A percentile compares a stretch with the other conserved stretches of the same genome.
These are phyloP conservation scores for Rhabditoides inermis DNA, from an alignment of 2,888 invertebrate genomes.

Conservation along the genomic window DNA sequence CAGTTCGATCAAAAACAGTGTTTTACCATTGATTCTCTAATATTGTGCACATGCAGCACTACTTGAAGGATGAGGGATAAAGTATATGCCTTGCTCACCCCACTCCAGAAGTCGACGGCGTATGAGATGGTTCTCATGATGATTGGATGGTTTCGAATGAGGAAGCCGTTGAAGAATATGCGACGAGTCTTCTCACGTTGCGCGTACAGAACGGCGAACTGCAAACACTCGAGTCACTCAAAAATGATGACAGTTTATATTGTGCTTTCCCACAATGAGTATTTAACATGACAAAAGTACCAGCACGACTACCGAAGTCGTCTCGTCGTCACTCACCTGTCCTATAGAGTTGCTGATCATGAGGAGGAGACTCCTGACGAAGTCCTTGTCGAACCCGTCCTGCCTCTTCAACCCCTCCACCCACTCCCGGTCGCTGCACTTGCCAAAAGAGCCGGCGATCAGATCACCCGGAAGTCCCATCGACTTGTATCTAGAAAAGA, in stretches of 20 bases:
- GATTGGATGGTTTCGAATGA: conserved; percentile 65
- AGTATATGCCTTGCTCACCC: too few species aligned
- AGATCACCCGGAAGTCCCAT: conserved; percentile 63
- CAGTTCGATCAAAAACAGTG: too few species aligned
- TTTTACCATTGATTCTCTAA: too few species aligned
- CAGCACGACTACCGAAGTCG: too few species aligned
- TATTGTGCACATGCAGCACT: too few species aligned
- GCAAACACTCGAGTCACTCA: neutral
- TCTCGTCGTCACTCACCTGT: conserved; percentile 54
- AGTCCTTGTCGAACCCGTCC: conserved; percentile 13
- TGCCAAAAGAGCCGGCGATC: conserved; percentile 67
- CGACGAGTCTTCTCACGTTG: conserved; percentile 61
- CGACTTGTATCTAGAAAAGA: too few species aligned
- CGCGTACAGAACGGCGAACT: conserved; percentile 65
- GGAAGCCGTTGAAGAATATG: conserved; percentile 67
- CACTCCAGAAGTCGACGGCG: conserved; percentile 66
- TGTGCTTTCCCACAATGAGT: too few species aligned
- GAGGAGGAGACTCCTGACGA: conserved; percentile 60
- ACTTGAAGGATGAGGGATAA: too few species aligned
- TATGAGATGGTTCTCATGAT: conserved; percentile 67
- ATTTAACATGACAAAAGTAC: too few species aligned
- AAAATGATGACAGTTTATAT: neutral
- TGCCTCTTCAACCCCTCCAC: conserved; percentile 2
- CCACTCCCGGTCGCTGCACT: conserved; percentile 53
- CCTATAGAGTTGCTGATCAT: conserved; percentile 67